These are phyloP conservation scores for Corvus moneduloides DNA, from an alignment of 2,113 vertebrate species.

Conservation along the genomic window DNA sequence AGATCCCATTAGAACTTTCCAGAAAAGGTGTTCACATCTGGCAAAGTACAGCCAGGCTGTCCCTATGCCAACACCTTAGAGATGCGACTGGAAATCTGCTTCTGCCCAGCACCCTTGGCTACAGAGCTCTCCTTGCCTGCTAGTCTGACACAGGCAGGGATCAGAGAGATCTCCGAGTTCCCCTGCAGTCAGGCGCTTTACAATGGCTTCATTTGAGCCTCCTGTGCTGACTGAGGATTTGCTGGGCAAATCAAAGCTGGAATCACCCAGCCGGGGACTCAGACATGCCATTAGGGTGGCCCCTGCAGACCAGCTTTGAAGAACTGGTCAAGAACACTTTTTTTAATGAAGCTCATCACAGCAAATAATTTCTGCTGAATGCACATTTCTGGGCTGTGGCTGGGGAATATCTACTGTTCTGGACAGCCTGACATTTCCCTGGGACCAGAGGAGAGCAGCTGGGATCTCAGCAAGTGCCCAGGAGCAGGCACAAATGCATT, in stretches of 20 bases:
- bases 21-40: neutral
- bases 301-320: neutral
- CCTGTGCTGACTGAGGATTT: neutral
- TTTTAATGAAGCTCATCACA: neutral
- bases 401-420: neutral
- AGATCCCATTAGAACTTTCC: neutral
- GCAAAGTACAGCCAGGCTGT: neutral
- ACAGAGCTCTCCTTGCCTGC: neutral
- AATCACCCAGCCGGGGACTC: neutral
- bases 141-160: neutral
- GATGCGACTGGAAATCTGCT: neutral
- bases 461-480: neutral
- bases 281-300: neutral
- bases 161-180: neutral
- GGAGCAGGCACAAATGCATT: neutral
- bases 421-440: neutral
- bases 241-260: neutral
- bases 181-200: neutral
- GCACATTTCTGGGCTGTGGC: accelerated
- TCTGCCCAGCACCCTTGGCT: neutral
- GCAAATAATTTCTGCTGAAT: neutral
- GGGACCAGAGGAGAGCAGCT: neutral
- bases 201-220: neutral
- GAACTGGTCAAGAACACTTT: neutral
- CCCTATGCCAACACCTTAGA: neutral